A percentile compares a stretch with the other conserved stretches of the same genome.
phyloP scores from a whole-genome alignment of 2,113 vertebrate species.

The Cynopterus brachyotis region DNA sequence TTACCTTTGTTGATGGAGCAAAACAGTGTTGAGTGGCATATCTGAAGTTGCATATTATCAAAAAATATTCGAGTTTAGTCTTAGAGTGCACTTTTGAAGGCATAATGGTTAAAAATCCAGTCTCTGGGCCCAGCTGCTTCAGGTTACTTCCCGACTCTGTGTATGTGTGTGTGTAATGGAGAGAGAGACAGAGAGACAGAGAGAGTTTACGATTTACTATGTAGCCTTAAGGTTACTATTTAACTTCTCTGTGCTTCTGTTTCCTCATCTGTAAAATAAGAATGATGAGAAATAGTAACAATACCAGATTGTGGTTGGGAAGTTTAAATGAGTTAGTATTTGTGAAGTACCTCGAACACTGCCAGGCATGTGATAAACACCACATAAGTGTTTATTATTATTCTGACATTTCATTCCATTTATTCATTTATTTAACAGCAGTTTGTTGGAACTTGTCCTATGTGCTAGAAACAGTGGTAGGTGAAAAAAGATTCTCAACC shows the following conservation, averaged over 20 bases:
- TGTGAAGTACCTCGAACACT: not conserved
- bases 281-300: not conserved
- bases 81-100: not conserved
- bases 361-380: not conserved
- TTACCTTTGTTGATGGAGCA: not conserved
- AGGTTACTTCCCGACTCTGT: not conserved
- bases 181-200: no score
- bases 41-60: not conserved
- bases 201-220: not conserved
- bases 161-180: no score
- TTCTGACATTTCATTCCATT: not conserved
- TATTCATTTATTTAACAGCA: not conserved
- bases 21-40: not conserved
- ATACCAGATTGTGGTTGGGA: not conserved
- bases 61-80: not conserved
- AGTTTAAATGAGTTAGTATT: slow-evolving; percentile 4
- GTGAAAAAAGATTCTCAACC: not conserved
- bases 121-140: not conserved
- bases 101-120: not conserved
- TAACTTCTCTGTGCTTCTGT: not conserved
- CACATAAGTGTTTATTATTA: not conserved
- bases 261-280: not conserved
- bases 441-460: not conserved
- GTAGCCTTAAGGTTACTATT: not conserved
- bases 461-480: not conserved